phyloP scores from a whole-genome alignment of 2,113 vertebrate species.

The Lycaon pictus region DNA sequence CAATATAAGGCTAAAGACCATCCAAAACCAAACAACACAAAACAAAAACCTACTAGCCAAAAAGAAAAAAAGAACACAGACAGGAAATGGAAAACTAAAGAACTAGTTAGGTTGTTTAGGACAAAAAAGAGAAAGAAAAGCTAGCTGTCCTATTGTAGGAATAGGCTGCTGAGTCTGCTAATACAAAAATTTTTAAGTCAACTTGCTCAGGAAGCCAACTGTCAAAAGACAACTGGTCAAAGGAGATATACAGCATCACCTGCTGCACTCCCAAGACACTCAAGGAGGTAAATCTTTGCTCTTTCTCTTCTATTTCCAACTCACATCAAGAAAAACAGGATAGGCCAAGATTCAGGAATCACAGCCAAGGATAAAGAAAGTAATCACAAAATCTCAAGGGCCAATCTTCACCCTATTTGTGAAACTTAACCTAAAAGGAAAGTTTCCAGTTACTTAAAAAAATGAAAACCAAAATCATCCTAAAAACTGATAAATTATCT shows the following conservation, averaged over 20 bases:
- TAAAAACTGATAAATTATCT: neutral
- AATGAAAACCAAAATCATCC: neutral
- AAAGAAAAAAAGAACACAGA: neutral
- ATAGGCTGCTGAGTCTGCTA: neutral
- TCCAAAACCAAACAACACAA: neutral
- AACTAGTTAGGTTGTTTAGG: neutral
- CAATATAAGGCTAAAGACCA: neutral
- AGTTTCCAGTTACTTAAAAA: neutral
- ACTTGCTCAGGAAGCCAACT: neutral
- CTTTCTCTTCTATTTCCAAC: neutral
- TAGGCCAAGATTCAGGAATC: neutral
- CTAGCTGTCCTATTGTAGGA: neutral
- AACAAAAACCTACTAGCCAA: neutral
- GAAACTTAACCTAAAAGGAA: neutral
- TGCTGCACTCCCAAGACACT: neutral
- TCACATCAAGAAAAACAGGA: neutral
- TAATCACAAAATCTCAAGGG: neutral
- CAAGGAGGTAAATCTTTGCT: neutral
- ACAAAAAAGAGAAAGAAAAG: neutral
- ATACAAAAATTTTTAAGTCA: neutral
- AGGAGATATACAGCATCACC: neutral
- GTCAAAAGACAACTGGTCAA: neutral
- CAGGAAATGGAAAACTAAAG: neutral
- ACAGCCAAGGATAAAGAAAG: neutral
- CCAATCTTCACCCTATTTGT: conserved; percentile 16